Evolutionary conservation across 2,888 invertebrate species (phyloP).

Genomic region (Cataglyphis cursor): DNA sequence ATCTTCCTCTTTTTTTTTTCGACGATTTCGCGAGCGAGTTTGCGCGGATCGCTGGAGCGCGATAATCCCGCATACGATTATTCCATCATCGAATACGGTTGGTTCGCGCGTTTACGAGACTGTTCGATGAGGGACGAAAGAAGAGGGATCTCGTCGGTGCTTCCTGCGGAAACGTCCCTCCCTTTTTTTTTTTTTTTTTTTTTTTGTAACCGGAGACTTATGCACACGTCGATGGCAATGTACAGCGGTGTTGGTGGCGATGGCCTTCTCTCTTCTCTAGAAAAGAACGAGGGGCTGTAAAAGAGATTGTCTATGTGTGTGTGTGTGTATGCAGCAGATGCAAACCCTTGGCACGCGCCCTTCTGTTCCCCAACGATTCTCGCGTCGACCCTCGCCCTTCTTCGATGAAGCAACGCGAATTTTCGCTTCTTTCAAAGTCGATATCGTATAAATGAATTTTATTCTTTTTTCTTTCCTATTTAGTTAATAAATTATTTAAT

Average conservation of each 20-base stretch:
- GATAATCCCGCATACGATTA: conserved; percentile 29
- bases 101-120: conserved; percentile 24
- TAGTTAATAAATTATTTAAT: conserved; percentile 5
- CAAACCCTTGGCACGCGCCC: conserved; percentile 85
- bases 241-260: conserved; percentile 59
- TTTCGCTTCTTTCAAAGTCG: neutral
- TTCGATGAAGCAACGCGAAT: neutral
- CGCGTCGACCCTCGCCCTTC: conserved; percentile 65
- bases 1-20: neutral
- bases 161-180: conserved; percentile 85
- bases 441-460: neutral
- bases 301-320: conserved; percentile 71
- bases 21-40: neutral
- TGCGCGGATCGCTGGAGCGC: neutral
- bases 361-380: conserved; percentile 80
- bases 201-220: conserved; percentile 78
- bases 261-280: conserved; percentile 71
- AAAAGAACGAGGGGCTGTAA: conserved; percentile 81
- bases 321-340: conserved; percentile 80
- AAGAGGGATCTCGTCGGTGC: conserved; percentile 76
- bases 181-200: neutral
- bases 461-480: neutral
- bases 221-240: conserved; percentile 61
- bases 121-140: conserved; percentile 37
- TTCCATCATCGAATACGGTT: neutral